Percentiles rank a stretch among this genome's conserved stretches.
Evolutionary conservation across 2,113 vertebrate species (phyloP).

Genomic region (Lamprotornis superbus): DNA sequence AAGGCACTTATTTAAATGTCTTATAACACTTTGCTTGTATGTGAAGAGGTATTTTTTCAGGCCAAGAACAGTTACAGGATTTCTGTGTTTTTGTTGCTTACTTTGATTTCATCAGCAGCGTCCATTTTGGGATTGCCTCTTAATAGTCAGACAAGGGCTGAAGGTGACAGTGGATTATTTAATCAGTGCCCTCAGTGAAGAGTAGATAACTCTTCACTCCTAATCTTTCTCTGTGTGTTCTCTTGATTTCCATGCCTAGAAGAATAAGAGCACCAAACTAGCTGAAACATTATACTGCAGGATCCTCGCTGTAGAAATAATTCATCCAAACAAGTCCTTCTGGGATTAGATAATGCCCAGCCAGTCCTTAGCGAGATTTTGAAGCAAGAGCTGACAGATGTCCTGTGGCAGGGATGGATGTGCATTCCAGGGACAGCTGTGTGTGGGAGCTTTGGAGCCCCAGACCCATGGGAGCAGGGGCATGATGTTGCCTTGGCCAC

Average conservation of each 20-base stretch:
- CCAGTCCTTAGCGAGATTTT: not conserved
- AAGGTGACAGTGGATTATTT: not conserved
- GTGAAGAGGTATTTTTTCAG: not conserved
- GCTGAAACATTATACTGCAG: not conserved
- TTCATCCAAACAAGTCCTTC: slow-evolving; percentile 4
- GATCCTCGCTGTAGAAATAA: not conserved
- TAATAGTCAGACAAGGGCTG: not conserved
- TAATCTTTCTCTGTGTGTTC: not conserved
- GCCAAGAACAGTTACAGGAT: not conserved
- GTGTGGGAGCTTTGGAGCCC: not conserved
- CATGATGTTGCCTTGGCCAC: fast-evolving
- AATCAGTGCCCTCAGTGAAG: not conserved
- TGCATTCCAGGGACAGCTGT: not conserved
- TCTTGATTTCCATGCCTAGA: not conserved
- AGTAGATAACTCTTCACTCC: no score
- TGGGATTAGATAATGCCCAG: not conserved
- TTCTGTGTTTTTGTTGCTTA: not conserved
- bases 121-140: not conserved
- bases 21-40: not conserved
- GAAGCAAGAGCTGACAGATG: not conserved
- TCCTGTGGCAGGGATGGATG: not conserved
- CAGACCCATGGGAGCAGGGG: fast-evolving
- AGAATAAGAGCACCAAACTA: not conserved
- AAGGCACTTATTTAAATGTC: not conserved
- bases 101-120: not conserved